phyloP scores from a whole-genome alignment of 1,140 invertebrate species.

The Ruditapes philippinarum region DNA sequence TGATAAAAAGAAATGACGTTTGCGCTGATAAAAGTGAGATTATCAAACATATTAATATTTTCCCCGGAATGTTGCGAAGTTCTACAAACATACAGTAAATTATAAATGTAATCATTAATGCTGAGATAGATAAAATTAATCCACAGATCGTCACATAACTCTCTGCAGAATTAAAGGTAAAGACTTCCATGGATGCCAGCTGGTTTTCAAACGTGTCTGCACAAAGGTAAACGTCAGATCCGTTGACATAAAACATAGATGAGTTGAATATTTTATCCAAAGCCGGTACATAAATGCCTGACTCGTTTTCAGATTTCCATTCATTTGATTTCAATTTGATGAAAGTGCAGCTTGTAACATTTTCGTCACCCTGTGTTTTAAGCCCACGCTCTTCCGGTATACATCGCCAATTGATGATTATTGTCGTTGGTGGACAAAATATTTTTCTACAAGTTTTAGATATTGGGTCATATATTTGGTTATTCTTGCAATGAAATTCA shows the following conservation, averaged over 20 bases:
- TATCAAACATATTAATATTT: slow-evolving; percentile 87
- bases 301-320: not conserved
- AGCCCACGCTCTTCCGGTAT: not conserved
- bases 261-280: slow-evolving; percentile 3
- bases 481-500: slow-evolving; percentile 56
- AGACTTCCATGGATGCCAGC: slow-evolving; percentile 2
- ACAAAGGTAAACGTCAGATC: slow-evolving; percentile 30
- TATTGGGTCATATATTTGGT: slow-evolving; percentile 75
- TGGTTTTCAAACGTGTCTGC: not conserved
- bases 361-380: not conserved
- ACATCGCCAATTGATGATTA: slow-evolving; percentile 25
- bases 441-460: slow-evolving; percentile 59
- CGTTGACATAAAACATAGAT: slow-evolving; percentile 15
- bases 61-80: slow-evolving; percentile 87
- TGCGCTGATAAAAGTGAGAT: slow-evolving; percentile 86
- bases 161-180: slow-evolving; percentile 47
- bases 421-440: slow-evolving; percentile 23
- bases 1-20: slow-evolving; percentile 85
- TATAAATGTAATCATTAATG: slow-evolving; percentile 76
- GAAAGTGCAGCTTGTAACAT: not conserved
- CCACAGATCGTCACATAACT: slow-evolving; percentile 71
- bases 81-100: slow-evolving; percentile 85
- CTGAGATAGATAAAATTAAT: slow-evolving; percentile 70
- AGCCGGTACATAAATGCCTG: slow-evolving; percentile 21
- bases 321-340: not conserved